These are phyloP conservation scores for Dolichallabes microphthalmus DNA, from an alignment of 2,113 vertebrate genomes.

Conservation along the genomic window DNA sequence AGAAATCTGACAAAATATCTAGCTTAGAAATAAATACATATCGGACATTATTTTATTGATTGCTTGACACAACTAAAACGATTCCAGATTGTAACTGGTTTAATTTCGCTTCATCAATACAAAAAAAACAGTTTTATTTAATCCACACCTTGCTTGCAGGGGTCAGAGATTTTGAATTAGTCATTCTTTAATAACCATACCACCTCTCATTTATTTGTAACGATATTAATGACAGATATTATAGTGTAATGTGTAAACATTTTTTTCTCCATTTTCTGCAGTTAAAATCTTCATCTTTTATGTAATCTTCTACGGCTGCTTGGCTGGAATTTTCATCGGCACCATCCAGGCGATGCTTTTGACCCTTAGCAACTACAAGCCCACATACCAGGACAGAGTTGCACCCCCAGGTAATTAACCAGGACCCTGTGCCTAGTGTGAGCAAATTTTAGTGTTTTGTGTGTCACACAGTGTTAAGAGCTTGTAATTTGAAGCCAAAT, in stretches of 20 bases:
- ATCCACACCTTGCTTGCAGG: background rate
- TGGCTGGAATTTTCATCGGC: constrained; percentile 96
- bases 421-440: background rate
- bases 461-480: constrained; percentile 24
- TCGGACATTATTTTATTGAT: background rate
- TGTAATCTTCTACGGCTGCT: constrained; percentile 93
- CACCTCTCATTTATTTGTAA: background rate
- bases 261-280: constrained; percentile 55
- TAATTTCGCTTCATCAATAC: background rate
- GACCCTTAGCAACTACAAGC: constrained; percentile 88
- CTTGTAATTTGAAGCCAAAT: constrained; percentile 43
- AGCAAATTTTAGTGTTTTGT: background rate
- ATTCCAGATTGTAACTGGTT: background rate
- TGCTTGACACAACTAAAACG: background rate
- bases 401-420: constrained; percentile 91
- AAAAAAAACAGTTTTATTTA: background rate
- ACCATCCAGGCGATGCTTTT: constrained; percentile 96
- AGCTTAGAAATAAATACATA: background rate
- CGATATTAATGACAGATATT: background rate
- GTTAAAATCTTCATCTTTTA: constrained; percentile 98
- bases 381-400: constrained; percentile 96
- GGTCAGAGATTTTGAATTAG: background rate
- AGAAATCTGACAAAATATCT: background rate
- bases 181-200: background rate
- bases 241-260: too few species aligned